Evolutionary conservation across 1,140 invertebrate species (phyloP).

Genomic region (Brachionus plicatilis): DNA sequence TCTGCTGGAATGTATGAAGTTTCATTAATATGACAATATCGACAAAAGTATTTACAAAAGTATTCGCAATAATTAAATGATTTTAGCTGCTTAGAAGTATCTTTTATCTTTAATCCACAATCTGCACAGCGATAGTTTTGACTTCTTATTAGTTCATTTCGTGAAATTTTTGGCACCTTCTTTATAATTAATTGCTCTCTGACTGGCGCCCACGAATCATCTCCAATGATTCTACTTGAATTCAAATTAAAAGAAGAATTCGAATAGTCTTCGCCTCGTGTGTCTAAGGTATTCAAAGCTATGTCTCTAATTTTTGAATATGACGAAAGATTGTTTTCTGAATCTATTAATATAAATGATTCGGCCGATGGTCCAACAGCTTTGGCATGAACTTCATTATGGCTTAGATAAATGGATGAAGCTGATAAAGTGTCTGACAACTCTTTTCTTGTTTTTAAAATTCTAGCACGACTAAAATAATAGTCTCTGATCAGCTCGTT

Average conservation of each 20-base stretch:
- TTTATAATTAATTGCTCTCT: slow-evolving; percentile 29
- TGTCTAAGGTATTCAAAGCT: not conserved
- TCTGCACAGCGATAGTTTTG: slow-evolving; percentile 30
- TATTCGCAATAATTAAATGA: slow-evolving; percentile 69
- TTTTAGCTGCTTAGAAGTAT: not conserved
- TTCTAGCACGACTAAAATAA: not conserved
- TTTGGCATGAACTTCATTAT: not conserved
- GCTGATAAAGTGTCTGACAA: not conserved
- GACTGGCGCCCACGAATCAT: slow-evolving; percentile 29
- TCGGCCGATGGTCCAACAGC: not conserved
- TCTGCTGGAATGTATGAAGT: slow-evolving; percentile 65
- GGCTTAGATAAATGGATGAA: slow-evolving; percentile 14
- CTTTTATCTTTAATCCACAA: slow-evolving; percentile 22
- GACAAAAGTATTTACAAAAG: slow-evolving; percentile 79
- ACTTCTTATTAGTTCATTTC: not conserved
- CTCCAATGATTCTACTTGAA: slow-evolving; percentile 6
- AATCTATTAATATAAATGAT: not conserved
- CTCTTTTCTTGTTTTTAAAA: not conserved
- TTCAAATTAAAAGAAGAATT: not conserved
- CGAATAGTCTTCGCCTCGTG: not conserved
- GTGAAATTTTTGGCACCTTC: not conserved
- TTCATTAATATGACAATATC: slow-evolving; percentile 75
- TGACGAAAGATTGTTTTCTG: not conserved
- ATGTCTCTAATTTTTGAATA: not conserved
- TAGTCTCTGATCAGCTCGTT: not conserved